Evolutionary conservation across 2,888 invertebrate genomes (phyloP), one percentile per base, ranked within the genome.

Genomic region (Ochlodes sylvanus): DNA sequence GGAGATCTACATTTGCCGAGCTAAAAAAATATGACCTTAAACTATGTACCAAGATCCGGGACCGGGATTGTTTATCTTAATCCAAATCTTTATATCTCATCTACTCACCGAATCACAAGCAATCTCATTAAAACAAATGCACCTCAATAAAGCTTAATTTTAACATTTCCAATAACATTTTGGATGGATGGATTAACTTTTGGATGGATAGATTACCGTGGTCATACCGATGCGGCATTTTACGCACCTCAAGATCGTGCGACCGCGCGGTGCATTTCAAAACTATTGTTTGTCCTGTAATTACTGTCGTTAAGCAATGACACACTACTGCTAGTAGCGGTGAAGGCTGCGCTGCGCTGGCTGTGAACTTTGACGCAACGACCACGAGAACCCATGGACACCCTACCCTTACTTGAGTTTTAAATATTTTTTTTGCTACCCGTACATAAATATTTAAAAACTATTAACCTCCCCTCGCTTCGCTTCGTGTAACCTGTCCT

Each of bases 211-310:
- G 12, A 9, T 38, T 38, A 12, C 3, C n/a, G 7, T 66, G 58
- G 66, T 66, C 66, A 60, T 57, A 61, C 61, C 47, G 56, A 69
- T 71, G 76, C 76, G 76, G 62, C 77, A 77, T 80, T 76, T 79
- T 79, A 81, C 54, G 67, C 66, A 32, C 67, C 27, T 70, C 84
- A 86, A 87, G 86, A 86, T 84, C 88, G 88, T 89, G 88, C 76
- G 87, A 75, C 71, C 71, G n/a, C 52, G 70, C 50, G n/a, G 14
- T 19, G 57, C 52, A 77, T 89, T 89, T 78, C 88, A 84, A 87
- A 83, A 89, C 78, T 76, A 88, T 88, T 88, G 89, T 87, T 83
- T 82, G 84, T 80, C 77, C 77, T 79, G 73, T 81, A 84, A 88
- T 87, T 87, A 82, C 77, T 71, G 71, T 72, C 72, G 79, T 88